Percentiles rank a stretch among this genome's conserved stretches.
Evolutionary conservation across 2,797 vertebrate genomes (phyloP).

Genomic region (Rallus crepitans): DNA sequence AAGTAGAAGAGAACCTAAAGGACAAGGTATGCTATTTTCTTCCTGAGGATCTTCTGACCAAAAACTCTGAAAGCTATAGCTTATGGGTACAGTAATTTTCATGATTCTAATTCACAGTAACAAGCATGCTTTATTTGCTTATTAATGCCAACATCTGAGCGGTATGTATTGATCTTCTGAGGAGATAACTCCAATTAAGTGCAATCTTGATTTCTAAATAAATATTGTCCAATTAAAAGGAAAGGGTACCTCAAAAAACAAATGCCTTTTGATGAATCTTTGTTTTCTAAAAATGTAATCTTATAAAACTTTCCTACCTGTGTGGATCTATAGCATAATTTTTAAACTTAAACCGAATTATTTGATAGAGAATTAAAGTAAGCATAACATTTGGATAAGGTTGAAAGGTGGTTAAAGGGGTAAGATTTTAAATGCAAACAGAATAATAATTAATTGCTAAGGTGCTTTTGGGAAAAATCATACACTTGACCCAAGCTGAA

Average conservation of each 20-base stretch:
- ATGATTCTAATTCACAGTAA: neutral
- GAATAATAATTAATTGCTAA: conserved; percentile 81
- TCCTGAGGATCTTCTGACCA: neutral
- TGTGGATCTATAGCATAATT: neutral
- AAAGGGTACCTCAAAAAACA: neutral
- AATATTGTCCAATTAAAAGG: neutral
- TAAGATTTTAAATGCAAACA: conserved; percentile 78
- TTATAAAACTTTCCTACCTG: neutral
- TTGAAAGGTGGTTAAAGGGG: conserved; percentile 60
- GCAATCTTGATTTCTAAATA: conserved; percentile 19
- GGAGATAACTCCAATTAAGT: neutral
- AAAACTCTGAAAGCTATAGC: neutral
- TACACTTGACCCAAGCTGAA: conserved; percentile 83
- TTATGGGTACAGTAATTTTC: neutral
- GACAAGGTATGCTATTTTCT: neutral
- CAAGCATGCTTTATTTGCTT: neutral
- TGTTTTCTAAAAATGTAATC: neutral
- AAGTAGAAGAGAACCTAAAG: neutral
- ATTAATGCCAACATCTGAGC: conserved; percentile 14
- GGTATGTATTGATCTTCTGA: neutral
- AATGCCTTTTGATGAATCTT: neutral
- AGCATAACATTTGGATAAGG: conserved; percentile 40
- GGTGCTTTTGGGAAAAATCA: conserved; percentile 82
- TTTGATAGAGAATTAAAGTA: conserved; percentile 31
- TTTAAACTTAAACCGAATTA: neutral